These are phyloP conservation scores for Zele albiditarsus DNA, from an alignment of 2,888 invertebrate species.

Conservation along the genomic window DNA sequence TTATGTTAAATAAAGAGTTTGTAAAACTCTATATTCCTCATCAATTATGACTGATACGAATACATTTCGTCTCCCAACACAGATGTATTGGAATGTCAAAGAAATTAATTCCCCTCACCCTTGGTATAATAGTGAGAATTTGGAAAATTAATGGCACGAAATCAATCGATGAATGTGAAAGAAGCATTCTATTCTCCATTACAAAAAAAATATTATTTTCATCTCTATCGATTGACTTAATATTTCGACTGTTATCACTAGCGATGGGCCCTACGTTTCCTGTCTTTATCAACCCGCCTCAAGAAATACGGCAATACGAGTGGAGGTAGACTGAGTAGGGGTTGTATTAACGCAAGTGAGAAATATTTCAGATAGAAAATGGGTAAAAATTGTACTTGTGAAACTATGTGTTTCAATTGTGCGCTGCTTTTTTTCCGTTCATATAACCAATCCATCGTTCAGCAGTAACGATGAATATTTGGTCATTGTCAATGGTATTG, in stretches of 20 bases:
- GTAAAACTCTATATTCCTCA: background rate
- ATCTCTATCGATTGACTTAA: no score
- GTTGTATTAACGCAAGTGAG: background rate
- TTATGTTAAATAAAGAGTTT: background rate
- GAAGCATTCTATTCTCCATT: background rate
- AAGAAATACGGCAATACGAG: background rate
- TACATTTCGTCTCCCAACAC: background rate
- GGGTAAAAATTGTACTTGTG: conserved; percentile 6
- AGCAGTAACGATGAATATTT: conserved; percentile 87
- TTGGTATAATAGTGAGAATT: no score
- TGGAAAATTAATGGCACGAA: background rate
- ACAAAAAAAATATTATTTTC: no score
- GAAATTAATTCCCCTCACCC: no score
- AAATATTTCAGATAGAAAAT: conserved; percentile 12
- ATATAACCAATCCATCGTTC: conserved; percentile 96
- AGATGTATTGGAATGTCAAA: background rate
- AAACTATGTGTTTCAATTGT: conserved; percentile 79
- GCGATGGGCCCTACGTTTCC: background rate
- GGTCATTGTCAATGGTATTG: conserved; percentile 88
- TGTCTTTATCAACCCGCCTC: background rate
- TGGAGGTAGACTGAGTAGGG: conserved; percentile 30
- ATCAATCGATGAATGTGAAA: background rate
- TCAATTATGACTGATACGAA: background rate
- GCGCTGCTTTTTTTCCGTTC: conserved; percentile 94
- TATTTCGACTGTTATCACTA: background rate